These are phyloP conservation scores for Caenorhabditis japonica DNA, from an alignment of 2,888 invertebrate species.

Conservation along the genomic window DNA sequence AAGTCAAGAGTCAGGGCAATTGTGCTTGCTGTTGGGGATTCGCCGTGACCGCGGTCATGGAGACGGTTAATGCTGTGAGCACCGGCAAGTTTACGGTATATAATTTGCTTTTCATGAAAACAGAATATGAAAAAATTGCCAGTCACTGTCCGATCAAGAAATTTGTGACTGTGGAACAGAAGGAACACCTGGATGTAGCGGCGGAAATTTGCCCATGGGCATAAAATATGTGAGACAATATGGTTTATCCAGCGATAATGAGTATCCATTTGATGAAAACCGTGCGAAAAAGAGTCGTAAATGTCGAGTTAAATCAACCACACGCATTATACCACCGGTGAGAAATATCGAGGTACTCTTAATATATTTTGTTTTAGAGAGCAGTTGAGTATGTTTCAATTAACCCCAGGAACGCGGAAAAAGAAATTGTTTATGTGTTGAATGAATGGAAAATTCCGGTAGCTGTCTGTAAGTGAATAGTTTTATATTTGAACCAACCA, in stretches of 20 bases:
- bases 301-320: slow-evolving; percentile 7
- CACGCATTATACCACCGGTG: slow-evolving; percentile 8
- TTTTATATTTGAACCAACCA: no score
- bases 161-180: slow-evolving; percentile 39
- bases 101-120: neutral
- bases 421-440: slow-evolving; percentile 19
- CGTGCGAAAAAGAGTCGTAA: neutral
- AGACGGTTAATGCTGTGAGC: slow-evolving; percentile 20
- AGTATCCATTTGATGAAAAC: slow-evolving; percentile 16
- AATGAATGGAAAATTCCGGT: slow-evolving; percentile 22
- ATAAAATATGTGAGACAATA: slow-evolving; percentile 14
- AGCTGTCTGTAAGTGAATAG: slow-evolving; percentile 30
- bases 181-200: slow-evolving; percentile 34
- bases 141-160: slow-evolving; percentile 40
- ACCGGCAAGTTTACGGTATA: slow-evolving; percentile 17
- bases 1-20: slow-evolving; percentile 27
- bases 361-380: no score
- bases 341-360: no score
- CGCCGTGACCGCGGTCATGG: slow-evolving; percentile 29
- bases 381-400: slow-evolving; percentile 2
- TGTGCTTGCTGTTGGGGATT: slow-evolving; percentile 47
- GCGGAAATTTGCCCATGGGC: slow-evolving; percentile 15
- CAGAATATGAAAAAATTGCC: neutral
- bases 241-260: slow-evolving; percentile 2
- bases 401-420: slow-evolving; percentile 9